Evolutionary conservation across 1,140 invertebrate genomes (phyloP).

Genomic region (Ostrea edulis): DNA sequence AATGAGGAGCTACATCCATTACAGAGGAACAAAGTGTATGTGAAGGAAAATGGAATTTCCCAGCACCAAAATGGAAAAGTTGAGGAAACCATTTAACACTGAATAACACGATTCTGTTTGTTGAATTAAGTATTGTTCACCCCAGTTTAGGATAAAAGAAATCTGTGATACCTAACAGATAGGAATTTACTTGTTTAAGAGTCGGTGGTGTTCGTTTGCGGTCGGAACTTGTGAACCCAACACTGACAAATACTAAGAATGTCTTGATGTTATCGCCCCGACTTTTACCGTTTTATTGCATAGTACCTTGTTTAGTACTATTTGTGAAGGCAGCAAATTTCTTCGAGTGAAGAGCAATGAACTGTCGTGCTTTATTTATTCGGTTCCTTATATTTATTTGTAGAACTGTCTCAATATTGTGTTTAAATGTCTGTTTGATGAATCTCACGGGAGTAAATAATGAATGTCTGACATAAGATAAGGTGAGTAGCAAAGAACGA

Average conservation of each 20-base stretch:
- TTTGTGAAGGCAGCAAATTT: slow-evolving; percentile 5
- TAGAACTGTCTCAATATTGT: too few species aligned
- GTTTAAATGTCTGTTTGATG: too few species aligned
- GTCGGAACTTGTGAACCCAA: too few species aligned
- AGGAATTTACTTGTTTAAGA: too few species aligned
- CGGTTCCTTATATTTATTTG: too few species aligned
- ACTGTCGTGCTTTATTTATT: too few species aligned
- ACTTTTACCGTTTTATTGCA: background rate
- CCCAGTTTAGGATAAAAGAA: background rate
- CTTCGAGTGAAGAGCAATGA: background rate
- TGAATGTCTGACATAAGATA: too few species aligned
- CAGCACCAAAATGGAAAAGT: slow-evolving; percentile 2
- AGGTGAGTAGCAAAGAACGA: too few species aligned
- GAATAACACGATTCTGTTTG: background rate
- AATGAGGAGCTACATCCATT: background rate
- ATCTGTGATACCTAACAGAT: background rate
- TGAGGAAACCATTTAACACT: background rate
- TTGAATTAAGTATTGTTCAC: background rate
- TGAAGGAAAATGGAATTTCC: background rate
- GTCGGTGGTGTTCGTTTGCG: too few species aligned
- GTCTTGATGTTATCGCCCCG: too few species aligned
- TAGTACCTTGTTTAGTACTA: background rate
- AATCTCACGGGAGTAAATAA: too few species aligned
- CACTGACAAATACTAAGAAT: too few species aligned
- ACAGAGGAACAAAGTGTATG: background rate